These are phyloP conservation scores for Murina feae DNA, from an alignment of 2,113 vertebrate genomes.

Conservation along the genomic window DNA sequence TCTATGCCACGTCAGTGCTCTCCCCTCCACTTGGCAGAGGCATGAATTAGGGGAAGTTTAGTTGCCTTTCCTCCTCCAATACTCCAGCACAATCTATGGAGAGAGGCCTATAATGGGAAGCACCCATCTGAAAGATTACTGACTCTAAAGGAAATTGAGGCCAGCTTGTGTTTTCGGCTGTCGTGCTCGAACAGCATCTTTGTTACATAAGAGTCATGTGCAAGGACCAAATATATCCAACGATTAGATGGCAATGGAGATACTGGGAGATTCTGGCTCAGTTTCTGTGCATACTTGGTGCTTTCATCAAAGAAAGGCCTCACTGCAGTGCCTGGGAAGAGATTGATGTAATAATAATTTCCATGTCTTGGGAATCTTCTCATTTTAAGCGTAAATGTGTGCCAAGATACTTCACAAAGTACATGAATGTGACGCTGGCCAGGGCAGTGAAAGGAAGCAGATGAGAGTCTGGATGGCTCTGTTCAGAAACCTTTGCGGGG, in stretches of 20 bases:
- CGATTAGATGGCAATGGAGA: background rate
- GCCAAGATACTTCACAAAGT: background rate
- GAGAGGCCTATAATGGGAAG: background rate
- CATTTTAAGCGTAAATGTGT: background rate
- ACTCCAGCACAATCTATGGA: background rate
- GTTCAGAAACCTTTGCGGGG: background rate
- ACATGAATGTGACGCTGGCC: background rate
- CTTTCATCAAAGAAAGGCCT: background rate
- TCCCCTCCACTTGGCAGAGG: background rate
- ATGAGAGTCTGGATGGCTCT: background rate
- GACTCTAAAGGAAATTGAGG: background rate
- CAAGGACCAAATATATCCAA: background rate
- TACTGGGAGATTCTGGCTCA: background rate
- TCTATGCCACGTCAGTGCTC: background rate
- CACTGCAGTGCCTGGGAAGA: background rate
- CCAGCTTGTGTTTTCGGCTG: background rate
- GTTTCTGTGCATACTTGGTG: background rate
- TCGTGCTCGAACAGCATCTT: background rate
- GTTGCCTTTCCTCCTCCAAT: background rate
- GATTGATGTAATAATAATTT: background rate
- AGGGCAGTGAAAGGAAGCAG: background rate
- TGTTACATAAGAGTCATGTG: background rate
- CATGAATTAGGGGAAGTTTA: background rate
- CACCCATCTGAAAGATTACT: background rate
- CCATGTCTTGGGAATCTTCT: background rate